Evolutionary conservation across 1,140 invertebrate species (phyloP), one percentile per base, ranked within the genome.

Genomic region (Ruditapes philippinarum): DNA sequence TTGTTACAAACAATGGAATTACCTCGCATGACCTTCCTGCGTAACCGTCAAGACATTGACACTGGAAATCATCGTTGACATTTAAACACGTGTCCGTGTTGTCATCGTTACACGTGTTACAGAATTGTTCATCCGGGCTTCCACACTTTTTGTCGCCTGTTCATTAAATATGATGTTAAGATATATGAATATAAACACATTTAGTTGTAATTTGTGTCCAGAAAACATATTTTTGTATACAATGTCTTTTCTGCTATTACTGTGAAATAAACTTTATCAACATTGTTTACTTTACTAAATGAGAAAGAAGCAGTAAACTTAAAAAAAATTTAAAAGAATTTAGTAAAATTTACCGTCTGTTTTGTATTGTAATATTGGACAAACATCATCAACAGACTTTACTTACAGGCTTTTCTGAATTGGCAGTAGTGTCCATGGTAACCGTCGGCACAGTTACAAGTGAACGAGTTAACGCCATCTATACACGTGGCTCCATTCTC

Each of bases 11-110:
- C 42, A 45, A 45, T 45, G 14, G 5, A 45, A 14, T 33, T 78
- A 86, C 83, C 70, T 86, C 83, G 76, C 83, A 86, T 11, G 49
- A 86, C 36, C 54, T 86, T 5, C 83, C 83, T 12, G n/a, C 33
- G n/a, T 57, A 86, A 12, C 83, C 83, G 25, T 45, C 1, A 25
- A 14, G 12, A 36, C 83, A 86, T 1, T 28, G 31, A 42, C 83
- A 86, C 3, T 31, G 28, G 22, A 54, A 86, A 33, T 65, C 60
- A 31, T 86, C 31, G 17, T 49, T 65, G 40, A 83, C 60, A 25
- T 83, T 68, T 17, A 42, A 9, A 70, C 80, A 83, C 12, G 1
- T 33, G 1, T 40, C 36, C 38, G 80, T 83, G 62, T 83, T 83
- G 62, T 45, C 36, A 19, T 68, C 25, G 9, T 54, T 33, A 68